phyloP scores from a whole-genome alignment of 1,140 invertebrate genomes.

The Caenorhabditis latens region DNA sequence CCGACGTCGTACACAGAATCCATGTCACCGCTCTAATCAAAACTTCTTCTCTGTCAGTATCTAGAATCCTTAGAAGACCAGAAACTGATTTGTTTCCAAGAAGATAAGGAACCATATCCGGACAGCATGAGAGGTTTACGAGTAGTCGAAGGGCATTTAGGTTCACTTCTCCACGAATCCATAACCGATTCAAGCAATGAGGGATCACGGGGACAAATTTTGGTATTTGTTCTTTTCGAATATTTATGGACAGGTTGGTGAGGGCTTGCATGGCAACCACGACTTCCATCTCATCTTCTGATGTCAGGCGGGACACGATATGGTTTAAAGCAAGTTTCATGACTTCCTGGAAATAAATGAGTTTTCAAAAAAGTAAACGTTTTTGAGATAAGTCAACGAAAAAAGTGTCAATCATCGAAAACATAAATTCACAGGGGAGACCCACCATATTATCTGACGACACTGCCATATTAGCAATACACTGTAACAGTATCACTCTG shows the following conservation, averaged over 20 bases:
- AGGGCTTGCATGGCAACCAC: slow-evolving; percentile 72
- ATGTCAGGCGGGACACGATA: slow-evolving; percentile 65
- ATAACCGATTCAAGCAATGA: slow-evolving; percentile 67
- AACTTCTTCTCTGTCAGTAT: slow-evolving; percentile 71
- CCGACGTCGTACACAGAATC: slow-evolving; percentile 69
- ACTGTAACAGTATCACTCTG: slow-evolving; percentile 70
- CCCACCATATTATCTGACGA: slow-evolving; percentile 68
- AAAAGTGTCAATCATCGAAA: no score
- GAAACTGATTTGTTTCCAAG: slow-evolving; percentile 80
- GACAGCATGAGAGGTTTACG: slow-evolving; percentile 83
- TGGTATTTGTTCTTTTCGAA: slow-evolving; percentile 57
- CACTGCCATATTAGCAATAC: slow-evolving; percentile 73
- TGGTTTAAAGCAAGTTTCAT: slow-evolving; percentile 62
- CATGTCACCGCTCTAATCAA: slow-evolving; percentile 70
- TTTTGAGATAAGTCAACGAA: no score
- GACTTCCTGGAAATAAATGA: slow-evolving; percentile 60
- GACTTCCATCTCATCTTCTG: slow-evolving; percentile 70
- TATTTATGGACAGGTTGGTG: slow-evolving; percentile 71
- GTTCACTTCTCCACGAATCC: slow-evolving; percentile 74
- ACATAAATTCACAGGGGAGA: no score
- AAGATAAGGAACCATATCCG: slow-evolving; percentile 82
- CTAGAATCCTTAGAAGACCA: slow-evolving; percentile 69
- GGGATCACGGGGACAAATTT: slow-evolving; percentile 69
- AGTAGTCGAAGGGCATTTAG: slow-evolving; percentile 82
- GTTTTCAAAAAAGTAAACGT: no score